phyloP scores from a whole-genome alignment of 1,140 invertebrate species.

The Drosophila arizonae region DNA sequence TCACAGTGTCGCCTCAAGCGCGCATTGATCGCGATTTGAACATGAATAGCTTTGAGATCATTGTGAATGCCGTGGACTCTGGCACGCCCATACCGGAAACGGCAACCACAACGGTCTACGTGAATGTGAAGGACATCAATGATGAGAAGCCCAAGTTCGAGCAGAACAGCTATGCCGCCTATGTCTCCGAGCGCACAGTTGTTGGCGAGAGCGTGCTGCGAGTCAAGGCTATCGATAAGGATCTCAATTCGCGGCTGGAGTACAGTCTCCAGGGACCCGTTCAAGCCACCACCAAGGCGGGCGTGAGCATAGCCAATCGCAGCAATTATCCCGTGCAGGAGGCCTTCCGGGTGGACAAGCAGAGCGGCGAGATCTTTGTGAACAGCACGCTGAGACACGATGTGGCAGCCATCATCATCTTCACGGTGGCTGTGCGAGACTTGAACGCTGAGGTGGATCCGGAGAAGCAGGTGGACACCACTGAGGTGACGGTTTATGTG shows the following conservation, averaged over 20 bases:
- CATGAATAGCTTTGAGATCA: slow-evolving; percentile 87
- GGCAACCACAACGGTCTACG: slow-evolving; percentile 88
- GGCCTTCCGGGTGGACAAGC: slow-evolving; percentile 88
- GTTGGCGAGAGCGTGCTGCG: slow-evolving; percentile 87
- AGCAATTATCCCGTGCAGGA: slow-evolving; percentile 87
- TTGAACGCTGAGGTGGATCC: slow-evolving; percentile 87
- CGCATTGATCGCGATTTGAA: slow-evolving; percentile 88
- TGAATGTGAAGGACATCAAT: slow-evolving; percentile 91
- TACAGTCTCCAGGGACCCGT: slow-evolving; percentile 88
- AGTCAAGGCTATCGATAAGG: slow-evolving; percentile 88
- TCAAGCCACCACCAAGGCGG: slow-evolving; percentile 89
- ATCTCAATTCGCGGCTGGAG: slow-evolving; percentile 87
- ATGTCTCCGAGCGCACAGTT: slow-evolving; percentile 88
- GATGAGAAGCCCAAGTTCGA: slow-evolving; percentile 92
- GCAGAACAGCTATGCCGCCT: slow-evolving; percentile 86
- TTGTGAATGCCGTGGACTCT: slow-evolving; percentile 88
- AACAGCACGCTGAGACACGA: slow-evolving; percentile 90
- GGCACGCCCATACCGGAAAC: slow-evolving; percentile 89
- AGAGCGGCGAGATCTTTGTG: slow-evolving; percentile 88
- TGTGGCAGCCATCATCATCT: slow-evolving; percentile 89
- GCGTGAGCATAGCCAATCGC: slow-evolving; percentile 86
- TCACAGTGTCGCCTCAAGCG: slow-evolving; percentile 89
- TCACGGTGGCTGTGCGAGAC: slow-evolving; percentile 90
- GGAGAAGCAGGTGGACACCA: slow-evolving; percentile 86
- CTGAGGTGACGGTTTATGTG: slow-evolving; percentile 90